Evolutionary conservation across 2,888 invertebrate genomes (phyloP), one percentile per base, ranked within the genome.

Genomic region (Lacanobia oleracea): DNA sequence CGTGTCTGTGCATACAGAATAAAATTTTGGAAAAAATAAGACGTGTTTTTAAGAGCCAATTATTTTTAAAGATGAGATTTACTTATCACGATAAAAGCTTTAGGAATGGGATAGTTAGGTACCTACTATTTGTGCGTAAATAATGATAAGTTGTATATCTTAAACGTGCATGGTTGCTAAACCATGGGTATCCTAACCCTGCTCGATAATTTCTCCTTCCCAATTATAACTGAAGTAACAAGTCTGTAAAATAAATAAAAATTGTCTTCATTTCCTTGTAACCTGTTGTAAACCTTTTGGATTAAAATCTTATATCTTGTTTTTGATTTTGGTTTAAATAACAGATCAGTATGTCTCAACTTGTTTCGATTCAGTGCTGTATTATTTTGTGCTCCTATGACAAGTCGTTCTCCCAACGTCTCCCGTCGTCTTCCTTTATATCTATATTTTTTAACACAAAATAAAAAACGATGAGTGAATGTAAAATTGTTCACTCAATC

Each of bases 1-100:
- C 54, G 23, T 61, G 69, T 45, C 43, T 80, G n/a, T 67, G 68
- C 53, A 37, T 61, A 10, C 18, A 18, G 1, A 57, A 50, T 53
- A 18, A 23, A 10, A 18, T 61, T 43, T n/a, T 51, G 0, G 8
- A 59, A 40, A 27, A n/a, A 57, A 40, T 33, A 43, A 45, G 0
- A 72, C 6, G 0, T n/a, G 4, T 37, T 59, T 21, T 45, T 14
- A 21, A 45, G 2, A 21, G 27, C 0, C 3, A n/a, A 45, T 23
- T 45, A n/a, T 27, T 37, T 4, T 43, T n/a, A 10, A 33, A 27
- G 3, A 54, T 54, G 9, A 51, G 21, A 59, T 59, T 59, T 43
- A 50, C 18, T 37, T 21, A 18, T 6, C 18, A 9, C 3, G 21
- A 51, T 21, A 5, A 8, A 73, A 33, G 8, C 21, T 50, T 27